Percentiles rank a stretch among this genome's conserved stretches.
These are phyloP conservation scores for Ia io DNA, from an alignment of 2,113 vertebrate genomes.

Conservation along the genomic window DNA sequence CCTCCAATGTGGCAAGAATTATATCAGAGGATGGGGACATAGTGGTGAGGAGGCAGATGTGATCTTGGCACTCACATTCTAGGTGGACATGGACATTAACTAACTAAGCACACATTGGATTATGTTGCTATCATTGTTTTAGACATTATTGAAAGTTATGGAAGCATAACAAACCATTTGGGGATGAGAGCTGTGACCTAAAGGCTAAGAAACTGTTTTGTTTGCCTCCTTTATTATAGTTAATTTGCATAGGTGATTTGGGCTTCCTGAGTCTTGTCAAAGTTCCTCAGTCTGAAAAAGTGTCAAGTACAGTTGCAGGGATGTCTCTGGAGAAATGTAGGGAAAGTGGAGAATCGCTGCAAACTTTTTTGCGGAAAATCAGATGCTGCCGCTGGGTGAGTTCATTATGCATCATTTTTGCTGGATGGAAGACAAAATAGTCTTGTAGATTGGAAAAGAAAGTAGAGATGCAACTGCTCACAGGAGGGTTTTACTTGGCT, in stretches of 20 bases:
- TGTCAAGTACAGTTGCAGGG: background rate
- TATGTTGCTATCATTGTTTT: background rate
- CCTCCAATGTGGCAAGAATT: background rate
- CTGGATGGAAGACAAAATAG: background rate
- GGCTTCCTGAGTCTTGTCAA: background rate
- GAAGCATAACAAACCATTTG: background rate
- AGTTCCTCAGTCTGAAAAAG: background rate
- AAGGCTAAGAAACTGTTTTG: background rate
- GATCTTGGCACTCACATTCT: background rate
- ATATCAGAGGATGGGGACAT: background rate
- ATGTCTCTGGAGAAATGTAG: background rate
- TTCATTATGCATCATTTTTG: background rate
- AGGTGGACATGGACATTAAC: background rate
- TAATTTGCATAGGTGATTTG: background rate
- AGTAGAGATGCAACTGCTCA: background rate
- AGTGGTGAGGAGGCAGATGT: too few species aligned
- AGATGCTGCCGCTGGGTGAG: background rate
- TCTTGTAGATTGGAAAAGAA: background rate
- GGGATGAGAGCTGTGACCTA: background rate
- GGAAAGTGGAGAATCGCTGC: background rate
- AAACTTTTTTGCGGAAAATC: background rate
- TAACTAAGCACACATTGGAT: background rate
- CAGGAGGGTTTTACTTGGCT: background rate
- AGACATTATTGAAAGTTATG: background rate
- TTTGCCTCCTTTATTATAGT: background rate